phyloP scores from a whole-genome alignment of 2,888 invertebrate genomes.

The Sisyra nigra region DNA sequence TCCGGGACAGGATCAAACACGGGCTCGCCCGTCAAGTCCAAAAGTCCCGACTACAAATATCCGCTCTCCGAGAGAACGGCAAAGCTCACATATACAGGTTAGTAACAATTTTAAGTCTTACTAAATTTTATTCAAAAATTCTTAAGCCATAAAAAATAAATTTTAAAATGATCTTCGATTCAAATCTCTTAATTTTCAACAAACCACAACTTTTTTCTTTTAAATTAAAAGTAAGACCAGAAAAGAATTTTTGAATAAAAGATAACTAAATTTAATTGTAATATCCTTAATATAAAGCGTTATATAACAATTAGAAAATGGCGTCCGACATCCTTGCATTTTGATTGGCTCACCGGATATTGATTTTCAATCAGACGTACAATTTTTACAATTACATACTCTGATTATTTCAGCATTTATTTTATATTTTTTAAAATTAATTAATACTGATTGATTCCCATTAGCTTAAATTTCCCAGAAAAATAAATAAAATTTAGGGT shows the following conservation, averaged over 20 bases:
- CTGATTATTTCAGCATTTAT: too few species aligned
- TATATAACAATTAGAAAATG: neutral
- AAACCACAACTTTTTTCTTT: too few species aligned
- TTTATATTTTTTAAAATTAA: too few species aligned
- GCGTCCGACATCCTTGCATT: neutral
- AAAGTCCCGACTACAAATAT: constrained; percentile 7
- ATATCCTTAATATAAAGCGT: too few species aligned
- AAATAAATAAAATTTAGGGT: too few species aligned
- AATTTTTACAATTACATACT: too few species aligned
- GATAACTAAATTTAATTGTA: too few species aligned
- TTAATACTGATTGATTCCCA: too few species aligned
- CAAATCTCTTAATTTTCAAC: too few species aligned
- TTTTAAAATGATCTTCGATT: neutral
- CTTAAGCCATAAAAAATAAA: neutral
- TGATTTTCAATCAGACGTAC: neutral
- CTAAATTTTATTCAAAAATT: neutral
- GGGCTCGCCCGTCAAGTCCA: constrained; percentile 3
- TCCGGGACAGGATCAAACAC: constrained; percentile 3
- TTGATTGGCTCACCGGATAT: constrained; percentile 1
- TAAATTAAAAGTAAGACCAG: too few species aligned
- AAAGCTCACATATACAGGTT: constrained; percentile 5
- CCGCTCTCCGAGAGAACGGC: constrained; percentile 4
- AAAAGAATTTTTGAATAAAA: too few species aligned
- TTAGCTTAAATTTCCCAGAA: too few species aligned
- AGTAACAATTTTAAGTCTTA: constrained; percentile 1